Base-by-base conservation (phyloP, 2,888 invertebrate genomes). In the Tetanocera ferruginea region DNA sequence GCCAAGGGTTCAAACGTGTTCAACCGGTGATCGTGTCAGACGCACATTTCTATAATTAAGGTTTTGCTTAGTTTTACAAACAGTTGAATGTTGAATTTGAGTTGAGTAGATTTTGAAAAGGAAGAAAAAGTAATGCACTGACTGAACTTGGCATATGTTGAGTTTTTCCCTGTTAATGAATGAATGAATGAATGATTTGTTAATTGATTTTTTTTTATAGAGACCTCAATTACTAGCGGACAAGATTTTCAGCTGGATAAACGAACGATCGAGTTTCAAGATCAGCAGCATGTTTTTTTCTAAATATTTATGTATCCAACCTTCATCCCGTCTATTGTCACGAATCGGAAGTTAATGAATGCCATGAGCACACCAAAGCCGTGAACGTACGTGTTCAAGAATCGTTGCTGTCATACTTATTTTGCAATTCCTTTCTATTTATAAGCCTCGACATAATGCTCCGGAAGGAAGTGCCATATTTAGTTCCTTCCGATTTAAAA, bases 381-480 rank as follows among this genome's bases (percentile, higher is more conserved):
- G 3, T 60, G 11, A 55, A 19, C 19, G 55, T 28, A 25, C 57
- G 55, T 23, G 25, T 60, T 28, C 57, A 4, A 11, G 19, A 37
- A 34, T 37, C 8, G n/a, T 37, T 17, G 34, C 37, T 1, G 31
- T 11, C 34, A 3, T 37, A 37, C 37, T 6, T 66, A 19, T 66
- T 31, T 19, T 37, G 43, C 43, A 9, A n/a, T 66, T n/a, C 43
- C 23, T 11, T 37, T n/a, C n/a, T 37, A 5, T 19, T 34, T 9
- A 66, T 43, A 34, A 34, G 37, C 14, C n/a, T 66, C 2, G 9
- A 1, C 17, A 14, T 37, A 28, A 17, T 28, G n/a, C 28, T 69
- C 72, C 72, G 72, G 60, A 57, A 19, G 72, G 72, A 72, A 72
- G 57, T 72, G n/a, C 57, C 72, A 43, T 60, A 60, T 71, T 71